phyloP scores from a whole-genome alignment of 2,113 vertebrate species.

The Saimiri boliviensis region DNA sequence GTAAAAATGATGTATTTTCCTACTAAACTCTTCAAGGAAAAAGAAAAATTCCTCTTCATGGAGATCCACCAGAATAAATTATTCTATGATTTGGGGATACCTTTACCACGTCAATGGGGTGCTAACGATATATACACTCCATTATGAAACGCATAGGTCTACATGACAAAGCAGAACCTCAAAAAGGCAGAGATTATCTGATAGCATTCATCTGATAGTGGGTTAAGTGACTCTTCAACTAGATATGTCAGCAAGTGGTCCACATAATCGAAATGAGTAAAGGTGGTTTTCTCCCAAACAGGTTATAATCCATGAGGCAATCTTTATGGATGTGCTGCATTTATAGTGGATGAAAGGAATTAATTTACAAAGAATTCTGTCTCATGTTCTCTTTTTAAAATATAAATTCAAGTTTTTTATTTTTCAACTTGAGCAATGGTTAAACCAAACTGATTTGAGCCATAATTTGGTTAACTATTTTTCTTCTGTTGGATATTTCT shows the following conservation, averaged over 20 bases:
- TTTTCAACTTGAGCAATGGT: neutral
- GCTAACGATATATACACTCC: neutral
- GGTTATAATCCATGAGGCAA: neutral
- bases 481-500: neutral
- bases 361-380: neutral
- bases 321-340: neutral
- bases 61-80: neutral
- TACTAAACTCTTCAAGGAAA: neutral
- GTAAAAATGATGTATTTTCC: neutral
- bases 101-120: neutral
- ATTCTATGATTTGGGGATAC: neutral
- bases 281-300: neutral
- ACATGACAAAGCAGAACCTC: neutral
- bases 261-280: neutral
- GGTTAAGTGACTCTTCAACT: neutral
- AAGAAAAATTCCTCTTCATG: neutral
- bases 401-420: neutral
- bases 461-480: neutral
- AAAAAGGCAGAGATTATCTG: neutral
- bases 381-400: neutral
- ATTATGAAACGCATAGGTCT: neutral
- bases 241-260: neutral
- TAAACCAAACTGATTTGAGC: neutral
- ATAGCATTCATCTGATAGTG: neutral
- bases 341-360: neutral